These are phyloP conservation scores for Hirtodrosophila cameraria DNA, from an alignment of 2,888 invertebrate species.

Conservation along the genomic window DNA sequence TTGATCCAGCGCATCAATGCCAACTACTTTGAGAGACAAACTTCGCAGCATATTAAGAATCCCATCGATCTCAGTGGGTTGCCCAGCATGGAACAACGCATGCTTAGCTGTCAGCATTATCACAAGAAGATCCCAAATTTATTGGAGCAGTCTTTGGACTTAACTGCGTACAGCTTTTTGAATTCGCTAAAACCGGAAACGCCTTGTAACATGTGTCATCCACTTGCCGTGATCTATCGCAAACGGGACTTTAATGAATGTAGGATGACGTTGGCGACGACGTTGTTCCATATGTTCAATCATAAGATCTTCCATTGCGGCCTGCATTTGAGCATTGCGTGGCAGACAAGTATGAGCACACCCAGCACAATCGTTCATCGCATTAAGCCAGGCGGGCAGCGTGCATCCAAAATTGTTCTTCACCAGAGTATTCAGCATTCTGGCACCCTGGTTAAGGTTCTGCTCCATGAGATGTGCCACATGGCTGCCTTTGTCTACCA, in stretches of 20 bases:
- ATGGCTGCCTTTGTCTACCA: constrained; percentile 62
- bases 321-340: constrained; percentile 31
- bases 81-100: constrained; percentile 37
- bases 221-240: constrained; percentile 44
- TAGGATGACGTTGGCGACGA: constrained; percentile 39
- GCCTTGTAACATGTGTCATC: constrained; percentile 59
- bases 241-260: constrained; percentile 27
- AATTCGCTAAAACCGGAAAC: constrained; percentile 46
- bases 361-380: constrained; percentile 24
- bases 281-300: constrained; percentile 56
- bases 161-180: constrained; percentile 57
- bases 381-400: constrained; percentile 32
- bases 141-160: constrained; percentile 18
- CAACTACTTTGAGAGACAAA: constrained; percentile 39
- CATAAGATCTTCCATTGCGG: constrained; percentile 63
- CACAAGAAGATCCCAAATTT: constrained; percentile 34
- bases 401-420: constrained; percentile 37
- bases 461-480: constrained; percentile 70
- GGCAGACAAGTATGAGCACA: constrained; percentile 34
- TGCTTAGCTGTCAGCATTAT: constrained; percentile 32
- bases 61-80: constrained; percentile 55
- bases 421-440: constrained; percentile 36
- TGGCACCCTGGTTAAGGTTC: constrained; percentile 30
- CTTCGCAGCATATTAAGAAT: constrained; percentile 47
- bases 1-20: constrained; percentile 44